phyloP scores from a whole-genome alignment of 2,113 vertebrate species.

The Brienomyrus brachyistius region DNA sequence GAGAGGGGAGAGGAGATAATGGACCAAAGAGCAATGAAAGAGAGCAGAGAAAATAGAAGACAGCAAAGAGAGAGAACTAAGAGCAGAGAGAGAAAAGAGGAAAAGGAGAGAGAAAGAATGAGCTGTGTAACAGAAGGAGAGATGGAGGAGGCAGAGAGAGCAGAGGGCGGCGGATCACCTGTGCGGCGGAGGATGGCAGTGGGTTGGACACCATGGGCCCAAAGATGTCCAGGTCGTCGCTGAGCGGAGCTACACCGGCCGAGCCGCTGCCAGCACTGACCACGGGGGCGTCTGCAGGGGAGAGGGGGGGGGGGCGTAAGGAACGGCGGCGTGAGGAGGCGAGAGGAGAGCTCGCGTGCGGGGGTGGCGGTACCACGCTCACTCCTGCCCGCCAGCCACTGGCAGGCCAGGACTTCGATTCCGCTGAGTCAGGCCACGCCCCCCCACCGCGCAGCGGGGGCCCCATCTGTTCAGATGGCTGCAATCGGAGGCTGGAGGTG shows the following conservation, averaged over 20 bases:
- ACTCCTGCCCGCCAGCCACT: not conserved
- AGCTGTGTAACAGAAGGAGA: too few species aligned
- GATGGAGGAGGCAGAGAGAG: not conserved
- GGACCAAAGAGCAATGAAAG: not conserved
- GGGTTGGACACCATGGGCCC: constrained; percentile 79
- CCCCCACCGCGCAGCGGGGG: not conserved
- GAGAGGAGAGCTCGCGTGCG: not conserved
- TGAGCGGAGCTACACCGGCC: constrained; percentile 46
- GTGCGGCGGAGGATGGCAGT: constrained; percentile 56
- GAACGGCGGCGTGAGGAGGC: not conserved
- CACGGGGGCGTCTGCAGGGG: constrained; percentile 59
- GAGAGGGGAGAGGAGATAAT: not conserved
- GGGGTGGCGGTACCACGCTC: not conserved
- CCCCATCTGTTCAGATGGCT: not conserved
- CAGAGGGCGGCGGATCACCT: constrained; percentile 40
- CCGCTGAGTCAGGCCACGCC: not conserved
- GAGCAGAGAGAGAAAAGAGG: not conserved
- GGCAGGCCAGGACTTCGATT: not conserved
- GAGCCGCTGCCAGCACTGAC: constrained; percentile 56
- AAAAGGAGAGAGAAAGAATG: not conserved
- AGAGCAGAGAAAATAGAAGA: not conserved
- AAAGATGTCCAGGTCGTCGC: constrained; percentile 75
- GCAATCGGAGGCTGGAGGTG: not conserved
- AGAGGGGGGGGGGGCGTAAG: not conserved
- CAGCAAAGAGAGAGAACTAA: not conserved